Evolutionary conservation across 2,888 invertebrate genomes (phyloP), one percentile per base, ranked within the genome.

Genomic region (Drosophila neutralis): DNA sequence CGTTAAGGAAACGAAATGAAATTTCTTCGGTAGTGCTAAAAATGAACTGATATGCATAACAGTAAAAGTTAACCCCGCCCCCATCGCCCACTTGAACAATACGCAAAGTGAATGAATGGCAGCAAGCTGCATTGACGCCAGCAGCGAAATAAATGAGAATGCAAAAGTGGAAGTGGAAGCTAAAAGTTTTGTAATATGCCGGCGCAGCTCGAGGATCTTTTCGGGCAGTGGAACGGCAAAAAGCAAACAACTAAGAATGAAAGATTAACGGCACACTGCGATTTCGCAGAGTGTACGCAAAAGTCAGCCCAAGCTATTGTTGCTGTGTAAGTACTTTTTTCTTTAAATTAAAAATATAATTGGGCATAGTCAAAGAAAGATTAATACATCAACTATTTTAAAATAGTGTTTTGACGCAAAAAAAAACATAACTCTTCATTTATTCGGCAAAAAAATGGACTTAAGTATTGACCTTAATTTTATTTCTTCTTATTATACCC

Each of bases 171-270:
- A 72, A 63, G 7, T 21, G 24, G 74, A 89, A 84, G 82, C 75
- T 70, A 61, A 89, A 85, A 86, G 88, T 86, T 86, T 85, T 86
- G 82, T 76, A 89, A 89, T 85, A 85, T 76, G 77, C 64, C 13
- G 70, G 62, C 71, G 63, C 65, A 75, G 45, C 33, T 36, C 36
- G 51, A 38, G 56, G 31, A 64, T 56, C 51, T 40, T 31, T 18
- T 27, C 6, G 42, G 45, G 29, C 42, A 45, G 21, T n/a, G 29
- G 1, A 53, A 21, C 33, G 11, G n/a, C 15, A 7, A 31, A 21
- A 13, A 38, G 29, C 27, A 31, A 33, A 52, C 35, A 59, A 33
- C 35, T 51, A 11, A 49, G 29, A 38, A 49, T 63, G 76, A 45
- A 24, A 45, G 24, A 45, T 45, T 45, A 42, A 62, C 45, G 36